Conservation (phyloP, 2,888 invertebrate species). For the Apoda limacodes region DNA sequence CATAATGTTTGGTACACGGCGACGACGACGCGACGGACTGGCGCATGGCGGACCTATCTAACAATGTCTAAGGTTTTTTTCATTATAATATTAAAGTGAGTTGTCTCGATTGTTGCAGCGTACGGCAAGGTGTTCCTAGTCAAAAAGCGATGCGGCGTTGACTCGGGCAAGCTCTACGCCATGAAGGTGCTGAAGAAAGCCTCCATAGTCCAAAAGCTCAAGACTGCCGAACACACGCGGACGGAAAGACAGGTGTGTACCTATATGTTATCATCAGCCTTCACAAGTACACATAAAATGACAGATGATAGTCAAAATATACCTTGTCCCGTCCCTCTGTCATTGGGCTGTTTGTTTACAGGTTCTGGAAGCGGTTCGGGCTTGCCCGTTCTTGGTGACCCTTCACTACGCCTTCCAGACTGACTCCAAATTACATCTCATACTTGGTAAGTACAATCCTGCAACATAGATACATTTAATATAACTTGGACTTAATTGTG, state of each 20-base stretch:
- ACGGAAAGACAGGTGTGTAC: slow-evolving; percentile 88
- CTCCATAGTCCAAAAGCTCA: slow-evolving; percentile 93
- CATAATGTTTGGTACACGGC: too few species aligned
- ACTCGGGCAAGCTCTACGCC: slow-evolving; percentile 92
- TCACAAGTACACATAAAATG: too few species aligned
- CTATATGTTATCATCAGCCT: too few species aligned
- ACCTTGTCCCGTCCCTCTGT: too few species aligned
- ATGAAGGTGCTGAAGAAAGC: slow-evolving; percentile 99
- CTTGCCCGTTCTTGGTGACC: slow-evolving; percentile 96
- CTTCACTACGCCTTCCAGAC: slow-evolving; percentile 99
- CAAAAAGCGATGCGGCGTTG: slow-evolving; percentile 87
- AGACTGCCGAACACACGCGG: slow-evolving; percentile 96
- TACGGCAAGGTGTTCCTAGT: slow-evolving; percentile 98
- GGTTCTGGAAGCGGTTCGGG: slow-evolving; percentile 94
- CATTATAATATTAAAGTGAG: neutral
- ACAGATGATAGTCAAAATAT: too few species aligned
- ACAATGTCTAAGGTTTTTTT: neutral
- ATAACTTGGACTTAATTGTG: too few species aligned
- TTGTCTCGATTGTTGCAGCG: slow-evolving; percentile 71
- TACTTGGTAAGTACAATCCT: slow-evolving; percentile 90
- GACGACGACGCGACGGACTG: too few species aligned
- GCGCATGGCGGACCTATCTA: too few species aligned
- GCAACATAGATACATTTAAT: too few species aligned
- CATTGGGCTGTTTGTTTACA: slow-evolving; percentile 27
- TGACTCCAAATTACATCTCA: slow-evolving; percentile 94